phyloP scores from a whole-genome alignment of 2,888 invertebrate genomes.

The Parnassius mnemosyne region DNA sequence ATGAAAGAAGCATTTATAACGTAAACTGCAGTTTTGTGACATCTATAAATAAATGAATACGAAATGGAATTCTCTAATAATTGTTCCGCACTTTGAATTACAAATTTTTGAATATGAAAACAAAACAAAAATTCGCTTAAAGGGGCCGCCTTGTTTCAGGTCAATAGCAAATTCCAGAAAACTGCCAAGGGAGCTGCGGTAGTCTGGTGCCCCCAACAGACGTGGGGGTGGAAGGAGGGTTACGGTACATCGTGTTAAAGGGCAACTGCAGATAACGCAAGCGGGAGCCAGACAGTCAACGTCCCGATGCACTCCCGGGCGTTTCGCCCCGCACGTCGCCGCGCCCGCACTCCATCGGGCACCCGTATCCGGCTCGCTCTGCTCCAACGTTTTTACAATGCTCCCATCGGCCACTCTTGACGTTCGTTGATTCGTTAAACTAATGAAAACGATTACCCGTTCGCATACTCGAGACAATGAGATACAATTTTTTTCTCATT shows the following conservation, averaged over 20 bases:
- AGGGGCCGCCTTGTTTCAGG: conserved; percentile 53
- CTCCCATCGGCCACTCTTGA: conserved; percentile 41
- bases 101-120: no score
- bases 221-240: conserved; percentile 65
- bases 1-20: not conserved
- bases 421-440: conserved; percentile 59
- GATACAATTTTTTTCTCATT: conserved; percentile 31
- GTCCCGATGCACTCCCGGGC: conserved; percentile 71
- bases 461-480: conserved; percentile 67
- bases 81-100: no score
- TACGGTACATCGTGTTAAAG: conserved; percentile 78
- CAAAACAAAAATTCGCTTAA: no score
- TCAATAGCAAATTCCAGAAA: conserved; percentile 67
- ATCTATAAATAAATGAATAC: no score
- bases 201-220: conserved; percentile 53
- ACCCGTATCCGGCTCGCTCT: conserved; percentile 63
- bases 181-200: conserved; percentile 59
- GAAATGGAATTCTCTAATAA: no score
- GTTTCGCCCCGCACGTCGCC: conserved; percentile 38
- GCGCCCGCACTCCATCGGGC: conserved; percentile 50
- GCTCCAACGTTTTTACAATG: conserved; percentile 59
- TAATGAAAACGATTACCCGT: conserved; percentile 67
- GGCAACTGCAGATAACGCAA: conserved; percentile 79
- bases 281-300: conserved; percentile 78
- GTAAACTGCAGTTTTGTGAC: not conserved